Evolutionary conservation across 2,113 vertebrate species (phyloP).

Genomic region (Cepphus grylle): DNA sequence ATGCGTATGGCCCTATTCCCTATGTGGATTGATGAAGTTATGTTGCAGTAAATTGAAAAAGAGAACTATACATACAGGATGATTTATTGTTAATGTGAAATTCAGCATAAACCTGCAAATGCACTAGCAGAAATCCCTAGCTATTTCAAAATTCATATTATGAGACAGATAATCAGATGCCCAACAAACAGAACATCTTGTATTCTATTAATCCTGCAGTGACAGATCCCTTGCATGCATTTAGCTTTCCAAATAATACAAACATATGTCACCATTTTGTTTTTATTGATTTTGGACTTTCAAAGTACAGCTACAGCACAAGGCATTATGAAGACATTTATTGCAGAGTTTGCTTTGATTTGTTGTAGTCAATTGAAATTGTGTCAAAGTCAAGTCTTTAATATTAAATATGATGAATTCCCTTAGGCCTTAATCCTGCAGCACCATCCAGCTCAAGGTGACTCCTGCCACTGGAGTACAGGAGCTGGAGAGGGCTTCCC

Average conservation of each 20-base stretch:
- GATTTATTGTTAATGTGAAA: constrained; percentile 73
- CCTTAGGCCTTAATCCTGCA: constrained; percentile 9
- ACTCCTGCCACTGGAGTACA: background rate
- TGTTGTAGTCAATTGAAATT: constrained; percentile 75
- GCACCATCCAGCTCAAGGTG: constrained; percentile 47
- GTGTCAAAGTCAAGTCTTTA: constrained; percentile 71
- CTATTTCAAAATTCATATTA: constrained; percentile 73
- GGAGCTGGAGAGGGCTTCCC: constrained; percentile 22
- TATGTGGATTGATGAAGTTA: constrained; percentile 51
- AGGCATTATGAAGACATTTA: constrained; percentile 75
- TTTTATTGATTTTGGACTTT: constrained; percentile 77
- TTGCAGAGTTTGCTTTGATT: constrained; percentile 75
- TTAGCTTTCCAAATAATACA: constrained; percentile 75
- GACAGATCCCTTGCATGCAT: constrained; percentile 71
- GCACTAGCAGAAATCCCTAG: constrained; percentile 63
- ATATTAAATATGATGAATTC: constrained; percentile 75
- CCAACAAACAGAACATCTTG: constrained; percentile 67
- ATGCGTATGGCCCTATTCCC: constrained; percentile 6
- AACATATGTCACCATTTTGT: constrained; percentile 74
- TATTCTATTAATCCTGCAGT: constrained; percentile 70
- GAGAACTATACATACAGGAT: constrained; percentile 58
- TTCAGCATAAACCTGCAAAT: constrained; percentile 64
- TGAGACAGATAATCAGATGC: constrained; percentile 71
- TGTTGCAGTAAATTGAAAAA: constrained; percentile 67
- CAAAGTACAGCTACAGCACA: constrained; percentile 66